Percentiles rank a stretch among this genome's conserved stretches.
These are phyloP conservation scores for Sparidentex hasta DNA, from an alignment of 2,797 vertebrate species.

Conservation along the genomic window DNA sequence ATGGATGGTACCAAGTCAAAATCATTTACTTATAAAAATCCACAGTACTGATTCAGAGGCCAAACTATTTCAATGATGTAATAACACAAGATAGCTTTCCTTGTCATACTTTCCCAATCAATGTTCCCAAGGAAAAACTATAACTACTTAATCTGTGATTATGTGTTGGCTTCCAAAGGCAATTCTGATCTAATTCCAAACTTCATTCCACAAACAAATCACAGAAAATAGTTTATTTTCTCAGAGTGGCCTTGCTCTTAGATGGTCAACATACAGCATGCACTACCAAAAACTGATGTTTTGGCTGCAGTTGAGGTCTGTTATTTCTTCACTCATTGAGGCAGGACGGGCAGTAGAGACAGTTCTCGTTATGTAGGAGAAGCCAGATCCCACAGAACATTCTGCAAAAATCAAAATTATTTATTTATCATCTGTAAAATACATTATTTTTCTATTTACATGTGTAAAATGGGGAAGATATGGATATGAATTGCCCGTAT, in stretches of 20 bases:
- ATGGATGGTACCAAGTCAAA: background rate
- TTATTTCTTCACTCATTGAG: conserved; percentile 88
- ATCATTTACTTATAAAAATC: background rate
- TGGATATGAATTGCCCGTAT: background rate
- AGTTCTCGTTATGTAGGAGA: background rate
- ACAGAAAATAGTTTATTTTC: conserved; percentile 68
- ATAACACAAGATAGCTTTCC: background rate
- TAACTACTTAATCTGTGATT: conserved; percentile 64
- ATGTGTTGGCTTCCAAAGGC: conserved; percentile 58
- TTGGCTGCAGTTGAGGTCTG: background rate
- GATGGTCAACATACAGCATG: conserved; percentile 55
- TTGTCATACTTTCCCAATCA: conserved; percentile 21
- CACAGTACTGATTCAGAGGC: conserved; percentile 2
- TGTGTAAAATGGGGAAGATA: background rate
- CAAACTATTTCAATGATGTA: conserved; percentile 19
- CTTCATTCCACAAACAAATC: conserved; percentile 75
- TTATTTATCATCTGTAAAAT: background rate
- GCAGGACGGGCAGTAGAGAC: no score
- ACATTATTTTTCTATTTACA: conserved; percentile 16
- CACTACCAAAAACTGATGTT: conserved; percentile 31
- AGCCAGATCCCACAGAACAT: conserved; percentile 18
- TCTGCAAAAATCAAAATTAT: conserved; percentile 34
- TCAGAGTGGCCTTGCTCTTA: conserved; percentile 60
- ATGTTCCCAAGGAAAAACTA: conserved; percentile 57
- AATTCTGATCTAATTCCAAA: conserved; percentile 70